Conservation (phyloP, 2,888 invertebrate genomes). For the Pollenia labialis region DNA sequence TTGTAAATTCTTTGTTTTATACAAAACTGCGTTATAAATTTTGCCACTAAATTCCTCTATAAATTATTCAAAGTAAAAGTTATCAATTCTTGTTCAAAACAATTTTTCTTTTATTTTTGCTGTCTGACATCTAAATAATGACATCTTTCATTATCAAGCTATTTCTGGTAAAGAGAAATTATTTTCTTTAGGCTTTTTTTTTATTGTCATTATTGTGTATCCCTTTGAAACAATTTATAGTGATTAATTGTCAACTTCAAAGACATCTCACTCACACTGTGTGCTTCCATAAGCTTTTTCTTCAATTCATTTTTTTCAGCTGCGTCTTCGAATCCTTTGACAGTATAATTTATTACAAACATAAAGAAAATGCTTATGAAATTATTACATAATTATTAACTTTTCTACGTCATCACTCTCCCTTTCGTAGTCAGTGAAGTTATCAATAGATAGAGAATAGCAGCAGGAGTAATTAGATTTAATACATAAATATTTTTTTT, state of each 20-base stretch:
- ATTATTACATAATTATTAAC: slow-evolving; percentile 26
- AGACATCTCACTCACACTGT: neutral
- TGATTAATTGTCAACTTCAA: slow-evolving; percentile 57
- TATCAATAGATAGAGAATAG: neutral
- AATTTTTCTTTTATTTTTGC: neutral
- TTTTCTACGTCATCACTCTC: slow-evolving; percentile 1
- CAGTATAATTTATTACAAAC: slow-evolving; percentile 3
- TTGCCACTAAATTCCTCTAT: slow-evolving; percentile 1
- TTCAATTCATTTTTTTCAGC: neutral
- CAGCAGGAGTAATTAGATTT: slow-evolving; percentile 22
- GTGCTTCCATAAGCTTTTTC: neutral
- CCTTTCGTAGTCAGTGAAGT: neutral
- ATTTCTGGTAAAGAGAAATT: neutral
- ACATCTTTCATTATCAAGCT: slow-evolving; percentile 25
- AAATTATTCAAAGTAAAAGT: slow-evolving; percentile 5
- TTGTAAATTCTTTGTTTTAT: too few species aligned
- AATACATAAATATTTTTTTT: slow-evolving; percentile 27
- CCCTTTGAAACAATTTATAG: slow-evolving; percentile 18
- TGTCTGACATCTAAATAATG: slow-evolving; percentile 19
- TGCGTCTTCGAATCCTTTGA: neutral
- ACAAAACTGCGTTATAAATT: neutral
- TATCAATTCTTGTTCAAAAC: slow-evolving; percentile 12
- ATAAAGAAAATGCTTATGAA: slow-evolving; percentile 20
- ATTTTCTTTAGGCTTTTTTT: slow-evolving; percentile 3
- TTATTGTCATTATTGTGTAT: neutral